Percentiles rank a stretch among this genome's conserved stretches.
phyloP scores from a whole-genome alignment of 2,797 vertebrate genomes.

The Microctenopoma lineatum region DNA sequence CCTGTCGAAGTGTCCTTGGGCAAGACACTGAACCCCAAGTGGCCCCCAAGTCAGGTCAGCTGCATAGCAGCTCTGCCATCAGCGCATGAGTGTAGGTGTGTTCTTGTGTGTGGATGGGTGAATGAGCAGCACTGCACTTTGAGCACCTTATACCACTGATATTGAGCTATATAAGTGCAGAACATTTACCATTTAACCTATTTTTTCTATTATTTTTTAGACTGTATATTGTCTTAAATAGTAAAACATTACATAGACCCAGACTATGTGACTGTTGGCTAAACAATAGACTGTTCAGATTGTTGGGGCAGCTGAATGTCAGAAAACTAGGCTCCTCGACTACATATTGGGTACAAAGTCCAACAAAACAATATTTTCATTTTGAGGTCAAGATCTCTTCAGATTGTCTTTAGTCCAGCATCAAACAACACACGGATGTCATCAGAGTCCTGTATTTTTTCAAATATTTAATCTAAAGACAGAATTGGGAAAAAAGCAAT shows the following conservation, averaged over 20 bases:
- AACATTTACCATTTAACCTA: no score
- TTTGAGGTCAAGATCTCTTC: neutral
- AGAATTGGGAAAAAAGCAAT: slow-evolving; percentile 8
- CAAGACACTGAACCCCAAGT: no score
- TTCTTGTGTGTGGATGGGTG: no score
- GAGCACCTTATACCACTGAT: no score
- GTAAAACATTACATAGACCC: neutral
- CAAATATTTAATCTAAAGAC: slow-evolving; percentile 20
- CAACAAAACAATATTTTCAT: neutral
- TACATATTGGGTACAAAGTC: neutral
- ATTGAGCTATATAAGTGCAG: no score
- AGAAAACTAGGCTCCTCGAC: neutral
- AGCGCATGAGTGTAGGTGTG: no score
- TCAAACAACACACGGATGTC: slow-evolving; percentile 1
- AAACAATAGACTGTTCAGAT: neutral
- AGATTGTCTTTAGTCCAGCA: neutral
- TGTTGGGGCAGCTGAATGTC: neutral
- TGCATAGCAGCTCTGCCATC: no score
- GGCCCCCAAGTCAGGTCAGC: no score
- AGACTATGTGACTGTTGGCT: neutral
- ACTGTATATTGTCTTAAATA: neutral
- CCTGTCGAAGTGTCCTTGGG: no score
- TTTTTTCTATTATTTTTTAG: no score
- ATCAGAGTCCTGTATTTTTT: slow-evolving; percentile 2
- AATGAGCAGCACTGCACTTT: no score